Percentiles rank a stretch among this genome's conserved stretches.
Evolutionary conservation across 2,797 vertebrate genomes (phyloP).

Genomic region (Enteromius anoplus): DNA sequence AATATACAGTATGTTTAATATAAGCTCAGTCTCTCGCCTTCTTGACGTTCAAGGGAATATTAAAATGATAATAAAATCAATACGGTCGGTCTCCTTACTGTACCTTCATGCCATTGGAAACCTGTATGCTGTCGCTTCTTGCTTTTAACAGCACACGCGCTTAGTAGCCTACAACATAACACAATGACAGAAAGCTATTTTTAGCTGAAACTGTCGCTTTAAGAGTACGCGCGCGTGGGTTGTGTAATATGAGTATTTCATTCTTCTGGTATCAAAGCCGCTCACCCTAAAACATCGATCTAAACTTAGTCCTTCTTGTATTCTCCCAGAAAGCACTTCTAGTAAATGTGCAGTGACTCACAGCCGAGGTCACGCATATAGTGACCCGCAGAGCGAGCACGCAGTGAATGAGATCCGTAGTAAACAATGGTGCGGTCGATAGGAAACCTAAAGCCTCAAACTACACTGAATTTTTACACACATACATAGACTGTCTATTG

Average conservation of each 20-base stretch:
- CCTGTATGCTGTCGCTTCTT: not conserved
- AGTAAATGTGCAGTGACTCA: slow-evolving; percentile 14
- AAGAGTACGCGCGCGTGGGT: not conserved
- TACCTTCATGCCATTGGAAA: not conserved
- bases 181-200: not conserved
- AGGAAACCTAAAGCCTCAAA: slow-evolving; percentile 49
- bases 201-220: not conserved
- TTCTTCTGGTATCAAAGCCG: not conserved
- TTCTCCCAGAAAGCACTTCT: slow-evolving; percentile 12
- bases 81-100: not conserved
- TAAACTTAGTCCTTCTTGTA: not conserved
- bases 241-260: slow-evolving; percentile 12
- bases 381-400: slow-evolving; percentile 45
- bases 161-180: not conserved
- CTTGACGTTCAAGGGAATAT: slow-evolving; percentile 5
- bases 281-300: not conserved
- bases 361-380: not conserved
- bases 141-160: no score
- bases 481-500: slow-evolving; percentile 13
- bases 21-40: slow-evolving; percentile 3
- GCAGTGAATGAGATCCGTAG: slow-evolving; percentile 62
- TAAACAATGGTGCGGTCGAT: slow-evolving; percentile 64
- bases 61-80: not conserved
- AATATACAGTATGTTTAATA: slow-evolving; percentile 60
- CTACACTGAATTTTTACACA: slow-evolving; percentile 24